Evolutionary conservation across 1,140 invertebrate species (phyloP).

Genomic region (Drosophila kepulauana): DNA sequence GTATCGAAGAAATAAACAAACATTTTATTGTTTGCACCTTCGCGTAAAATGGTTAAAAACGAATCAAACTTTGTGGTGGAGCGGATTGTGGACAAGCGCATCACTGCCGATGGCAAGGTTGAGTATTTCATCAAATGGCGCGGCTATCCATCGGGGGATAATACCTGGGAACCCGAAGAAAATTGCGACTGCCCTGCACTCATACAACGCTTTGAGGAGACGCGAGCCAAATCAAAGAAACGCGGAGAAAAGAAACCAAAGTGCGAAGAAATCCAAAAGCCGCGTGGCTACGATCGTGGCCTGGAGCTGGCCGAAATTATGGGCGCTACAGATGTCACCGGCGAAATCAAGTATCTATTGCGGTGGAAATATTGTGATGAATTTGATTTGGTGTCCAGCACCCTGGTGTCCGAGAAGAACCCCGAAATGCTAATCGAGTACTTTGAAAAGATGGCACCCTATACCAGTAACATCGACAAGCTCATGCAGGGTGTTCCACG

Average conservation of each 20-base stretch:
- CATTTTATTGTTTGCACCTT: neutral
- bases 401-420: conserved; percentile 66
- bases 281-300: conserved; percentile 92
- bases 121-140: conserved; percentile 85
- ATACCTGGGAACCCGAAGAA: conserved; percentile 95
- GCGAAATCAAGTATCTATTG: conserved; percentile 76
- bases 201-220: conserved; percentile 94
- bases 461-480: conserved; percentile 56
- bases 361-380: conserved; percentile 80
- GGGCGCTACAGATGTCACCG: conserved; percentile 87
- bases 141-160: conserved; percentile 87
- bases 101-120: conserved; percentile 83
- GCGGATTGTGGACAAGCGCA: conserved; percentile 84
- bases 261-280: conserved; percentile 80
- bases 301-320: conserved; percentile 97
- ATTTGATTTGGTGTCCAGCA: conserved; percentile 72
- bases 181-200: conserved; percentile 97
- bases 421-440: conserved; percentile 78
- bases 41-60: conserved; percentile 68
- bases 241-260: conserved; percentile 85
- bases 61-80: conserved; percentile 84
- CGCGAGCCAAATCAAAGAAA: conserved; percentile 88
- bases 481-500: conserved; percentile 73
- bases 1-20: conserved; percentile 13
- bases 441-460: conserved; percentile 79